phyloP scores from a whole-genome alignment of 2,113 vertebrate genomes.

The Podiceps cristatus region DNA sequence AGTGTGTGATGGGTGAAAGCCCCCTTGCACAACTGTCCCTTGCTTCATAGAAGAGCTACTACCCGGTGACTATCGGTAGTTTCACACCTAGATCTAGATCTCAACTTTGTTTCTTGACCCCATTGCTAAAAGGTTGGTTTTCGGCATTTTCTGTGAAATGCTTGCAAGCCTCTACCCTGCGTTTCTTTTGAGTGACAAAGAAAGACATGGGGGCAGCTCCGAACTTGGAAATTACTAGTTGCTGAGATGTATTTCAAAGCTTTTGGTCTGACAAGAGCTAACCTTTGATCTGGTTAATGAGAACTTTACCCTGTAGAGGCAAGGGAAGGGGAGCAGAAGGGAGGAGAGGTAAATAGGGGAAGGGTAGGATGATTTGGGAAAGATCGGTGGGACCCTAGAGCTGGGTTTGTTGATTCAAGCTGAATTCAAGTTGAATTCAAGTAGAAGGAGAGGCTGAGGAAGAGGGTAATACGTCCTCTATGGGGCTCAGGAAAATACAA shows the following conservation, averaged over 20 bases:
- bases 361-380: background rate
- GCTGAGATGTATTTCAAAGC: background rate
- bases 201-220: background rate
- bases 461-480: rapidly evolving
- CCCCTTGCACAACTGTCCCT: background rate
- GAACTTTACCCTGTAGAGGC: background rate
- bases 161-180: background rate
- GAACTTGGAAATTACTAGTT: background rate
- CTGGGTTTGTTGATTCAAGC: background rate
- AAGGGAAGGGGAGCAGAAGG: background rate
- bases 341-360: background rate
- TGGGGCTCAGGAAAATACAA: background rate
- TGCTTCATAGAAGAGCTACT: background rate
- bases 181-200: background rate
- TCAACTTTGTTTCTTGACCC: background rate
- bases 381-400: background rate
- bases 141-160: background rate
- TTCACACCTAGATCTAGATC: background rate
- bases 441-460: background rate
- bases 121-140: background rate
- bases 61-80: background rate
- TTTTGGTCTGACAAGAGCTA: background rate
- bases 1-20: background rate
- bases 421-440: too few relatives aligned
- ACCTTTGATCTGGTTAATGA: conserved; percentile 32